These are phyloP conservation scores for Mythimna impura DNA, from an alignment of 2,888 invertebrate genomes.

Conservation along the genomic window DNA sequence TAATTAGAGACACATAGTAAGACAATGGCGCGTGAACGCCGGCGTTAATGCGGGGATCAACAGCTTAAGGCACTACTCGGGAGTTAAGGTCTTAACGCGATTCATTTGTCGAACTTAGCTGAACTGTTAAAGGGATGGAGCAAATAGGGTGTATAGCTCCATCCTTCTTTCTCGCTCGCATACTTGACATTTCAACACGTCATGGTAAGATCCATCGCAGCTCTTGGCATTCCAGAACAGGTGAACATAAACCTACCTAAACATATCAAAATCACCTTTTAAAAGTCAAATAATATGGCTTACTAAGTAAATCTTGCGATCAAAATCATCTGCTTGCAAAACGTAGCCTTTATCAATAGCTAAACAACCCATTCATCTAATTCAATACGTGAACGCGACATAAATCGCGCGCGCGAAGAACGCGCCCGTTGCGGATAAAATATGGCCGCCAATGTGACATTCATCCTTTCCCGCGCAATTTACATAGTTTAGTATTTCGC, in stretches of 20 bases:
- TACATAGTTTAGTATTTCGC: slow-evolving; percentile 73
- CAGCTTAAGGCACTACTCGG: no score
- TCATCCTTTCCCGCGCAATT: slow-evolving; percentile 79
- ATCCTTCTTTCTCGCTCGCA: no score
- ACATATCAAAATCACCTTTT: slow-evolving; percentile 16
- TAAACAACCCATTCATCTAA: slow-evolving; percentile 73
- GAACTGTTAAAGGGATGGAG: no score
- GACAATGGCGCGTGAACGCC: no score
- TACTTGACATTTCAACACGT: no score
- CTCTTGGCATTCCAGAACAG: neutral
- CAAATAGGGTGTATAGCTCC: no score
- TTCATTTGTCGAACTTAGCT: no score
- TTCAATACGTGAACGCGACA: slow-evolving; percentile 69
- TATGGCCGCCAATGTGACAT: slow-evolving; percentile 73
- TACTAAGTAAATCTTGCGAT: slow-evolving; percentile 48
- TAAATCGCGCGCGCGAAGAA: slow-evolving; percentile 69
- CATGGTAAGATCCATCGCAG: no score
- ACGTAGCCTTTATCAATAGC: slow-evolving; percentile 59
- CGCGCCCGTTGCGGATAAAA: slow-evolving; percentile 69
- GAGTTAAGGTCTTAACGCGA: no score
- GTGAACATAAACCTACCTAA: neutral
- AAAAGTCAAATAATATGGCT: slow-evolving; percentile 41
- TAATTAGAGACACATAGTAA: no score
- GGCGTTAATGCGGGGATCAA: no score
- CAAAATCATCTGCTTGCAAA: slow-evolving; percentile 46